Base-by-base conservation (phyloP, 2,888 invertebrate species). In the Drosophila lutescens region DNA sequence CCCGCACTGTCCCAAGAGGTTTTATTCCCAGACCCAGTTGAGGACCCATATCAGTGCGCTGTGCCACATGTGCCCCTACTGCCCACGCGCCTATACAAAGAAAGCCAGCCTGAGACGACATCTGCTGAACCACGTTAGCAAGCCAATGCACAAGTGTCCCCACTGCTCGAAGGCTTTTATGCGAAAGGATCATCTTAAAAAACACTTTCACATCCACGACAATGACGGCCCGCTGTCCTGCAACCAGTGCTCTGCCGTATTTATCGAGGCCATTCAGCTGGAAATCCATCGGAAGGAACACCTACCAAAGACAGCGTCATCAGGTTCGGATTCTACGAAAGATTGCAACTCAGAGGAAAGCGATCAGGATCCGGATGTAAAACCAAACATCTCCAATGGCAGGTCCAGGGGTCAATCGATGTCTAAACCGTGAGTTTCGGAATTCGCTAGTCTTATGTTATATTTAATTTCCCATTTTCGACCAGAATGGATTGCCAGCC, bases 161-260 rank as follows among this genome's bases (percentile, higher is more conserved):
- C 10, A 40, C 20, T 68, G 70, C 34, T 17, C 8, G 2, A 36
- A 34, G 26, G 0, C n/a, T 10, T 68, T 40, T 20, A 2, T 2
- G 6, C 17, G n/a, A 1, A 20, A 3, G 1, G 32, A 36, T 32
- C 0, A 2, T 3, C 13, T 20, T 0, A 23, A 15, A 2, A 26
- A 9, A 2, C 67, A 68, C 40, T 23, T 34, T 1, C 12, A 5
- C n/a, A 46, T 2, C 6, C 61, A 61, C 20, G 46, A 15, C 15
- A 13, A 4, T 6, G 30, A 20, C 12, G 13, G 30, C 4, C 2
- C 7, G 8, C 43, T 38, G 1, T 10, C 12, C n/a, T 61, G 61
- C 20, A 12, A 0, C 10, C 8, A 44, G 30, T 61, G 60, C 30
- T 9, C n/a, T 2, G 44, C 59, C n/a, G 12, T 1, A 20, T 60